phyloP scores from a whole-genome alignment of 2,113 vertebrate species.

The Microcebus murinus region DNA sequence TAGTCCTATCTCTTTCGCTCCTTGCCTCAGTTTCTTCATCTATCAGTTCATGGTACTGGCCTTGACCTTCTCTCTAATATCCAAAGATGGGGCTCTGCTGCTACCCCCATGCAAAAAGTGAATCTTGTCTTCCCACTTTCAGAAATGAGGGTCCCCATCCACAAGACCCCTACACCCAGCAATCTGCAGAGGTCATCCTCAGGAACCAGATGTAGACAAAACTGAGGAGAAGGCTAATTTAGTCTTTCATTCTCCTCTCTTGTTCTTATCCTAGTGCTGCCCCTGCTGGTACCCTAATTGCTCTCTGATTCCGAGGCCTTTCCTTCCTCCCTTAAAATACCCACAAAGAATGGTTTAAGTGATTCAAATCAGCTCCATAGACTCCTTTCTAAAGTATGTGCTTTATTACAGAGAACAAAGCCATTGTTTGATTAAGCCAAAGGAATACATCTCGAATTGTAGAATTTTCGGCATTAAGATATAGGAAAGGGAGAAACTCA shows the following conservation, averaged over 20 bases:
- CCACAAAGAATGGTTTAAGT: not conserved
- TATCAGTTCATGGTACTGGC: not conserved
- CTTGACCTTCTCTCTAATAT: not conserved
- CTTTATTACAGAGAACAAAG: not conserved
- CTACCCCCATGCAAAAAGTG: not conserved
- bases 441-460: not conserved
- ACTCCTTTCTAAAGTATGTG: not conserved
- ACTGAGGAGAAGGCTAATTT: not conserved
- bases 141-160: not conserved
- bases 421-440: not conserved
- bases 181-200: not conserved
- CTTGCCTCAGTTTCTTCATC: not conserved
- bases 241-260: not conserved
- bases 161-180: not conserved
- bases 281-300: too few species aligned
- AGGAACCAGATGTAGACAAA: not conserved
- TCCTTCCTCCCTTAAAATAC: not conserved
- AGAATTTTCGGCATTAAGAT: not conserved
- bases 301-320: not conserved
- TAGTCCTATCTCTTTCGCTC: not conserved
- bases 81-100: not conserved
- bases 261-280: not conserved
- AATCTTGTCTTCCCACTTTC: not conserved
- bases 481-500: not conserved
- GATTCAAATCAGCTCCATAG: not conserved